A percentile compares a stretch with the other conserved stretches of the same genome.
These are phyloP conservation scores for Megaceryle maxima DNA, from an alignment of 2,113 vertebrate species.

Conservation along the genomic window DNA sequence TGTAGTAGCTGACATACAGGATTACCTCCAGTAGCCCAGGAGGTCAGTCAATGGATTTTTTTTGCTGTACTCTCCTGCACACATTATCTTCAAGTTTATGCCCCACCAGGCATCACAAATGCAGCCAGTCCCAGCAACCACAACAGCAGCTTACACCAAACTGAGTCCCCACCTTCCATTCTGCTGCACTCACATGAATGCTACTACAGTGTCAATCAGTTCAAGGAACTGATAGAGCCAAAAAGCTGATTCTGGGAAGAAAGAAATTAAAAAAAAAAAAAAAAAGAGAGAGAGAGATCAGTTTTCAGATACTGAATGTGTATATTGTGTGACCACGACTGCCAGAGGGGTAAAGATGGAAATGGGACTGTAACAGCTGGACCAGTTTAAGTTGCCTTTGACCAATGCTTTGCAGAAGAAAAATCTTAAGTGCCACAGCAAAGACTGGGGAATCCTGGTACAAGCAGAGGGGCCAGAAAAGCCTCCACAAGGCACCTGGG, in stretches of 20 bases:
- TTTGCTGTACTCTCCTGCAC: neutral
- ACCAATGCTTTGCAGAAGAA: neutral
- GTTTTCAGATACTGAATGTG: neutral
- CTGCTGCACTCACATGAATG: neutral
- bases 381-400: neutral
- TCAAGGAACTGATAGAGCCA: neutral
- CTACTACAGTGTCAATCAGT: neutral
- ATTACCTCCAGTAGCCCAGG: neutral
- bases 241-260: neutral
- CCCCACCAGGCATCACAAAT: neutral
- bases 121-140: neutral
- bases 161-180: neutral
- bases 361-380: neutral
- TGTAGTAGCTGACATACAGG: neutral
- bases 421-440: neutral
- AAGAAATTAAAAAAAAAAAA: neutral
- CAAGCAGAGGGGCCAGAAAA: neutral
- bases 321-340: neutral
- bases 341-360: neutral
- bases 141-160: neutral
- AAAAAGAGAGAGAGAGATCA: too few relatives aligned
- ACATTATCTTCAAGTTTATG: neutral
- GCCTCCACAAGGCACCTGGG: neutral
- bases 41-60: neutral
- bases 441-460: neutral